Conservation (phyloP, 2,113 vertebrate species). For the Thomomys bottae region DNA sequence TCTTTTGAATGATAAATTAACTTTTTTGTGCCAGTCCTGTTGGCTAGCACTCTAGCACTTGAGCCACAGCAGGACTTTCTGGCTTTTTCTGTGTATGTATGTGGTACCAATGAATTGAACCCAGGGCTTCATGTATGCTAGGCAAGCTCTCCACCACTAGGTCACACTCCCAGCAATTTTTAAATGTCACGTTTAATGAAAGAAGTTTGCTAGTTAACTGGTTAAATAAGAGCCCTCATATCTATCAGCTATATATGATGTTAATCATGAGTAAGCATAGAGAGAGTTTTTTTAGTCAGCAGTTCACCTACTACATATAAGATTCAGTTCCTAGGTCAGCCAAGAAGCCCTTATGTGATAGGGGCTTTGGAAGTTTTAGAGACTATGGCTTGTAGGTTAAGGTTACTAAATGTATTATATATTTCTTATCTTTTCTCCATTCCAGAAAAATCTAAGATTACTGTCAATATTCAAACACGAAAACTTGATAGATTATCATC, state of each 20-base stretch:
- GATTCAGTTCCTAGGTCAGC: background rate
- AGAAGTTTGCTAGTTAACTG: background rate
- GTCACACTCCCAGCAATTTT: too few species aligned
- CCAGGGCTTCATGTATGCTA: too few species aligned
- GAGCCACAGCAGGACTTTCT: too few species aligned
- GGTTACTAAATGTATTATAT: background rate
- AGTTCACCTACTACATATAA: conserved; percentile 1
- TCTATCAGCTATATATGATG: too few species aligned
- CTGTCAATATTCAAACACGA: conserved; percentile 2
- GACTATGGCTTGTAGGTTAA: conserved; percentile 30
- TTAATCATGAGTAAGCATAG: too few species aligned
- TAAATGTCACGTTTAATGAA: conserved; percentile 14
- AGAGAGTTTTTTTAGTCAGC: conserved; percentile 1
- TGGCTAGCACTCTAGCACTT: too few species aligned
- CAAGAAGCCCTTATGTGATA: background rate
- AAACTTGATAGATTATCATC: background rate
- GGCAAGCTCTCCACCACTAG: too few species aligned
- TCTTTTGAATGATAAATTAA: background rate
- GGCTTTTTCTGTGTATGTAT: too few species aligned
- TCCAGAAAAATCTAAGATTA: conserved; percentile 6
- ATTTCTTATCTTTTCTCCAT: conserved; percentile 46
- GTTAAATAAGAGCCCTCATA: background rate
- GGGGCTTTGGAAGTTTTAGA: conserved; percentile 34
- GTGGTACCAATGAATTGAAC: too few species aligned
- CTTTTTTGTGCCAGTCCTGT: too few species aligned